Evolutionary conservation across 2,113 vertebrate species (phyloP), one percentile per base, ranked within the genome.

Genomic region (Eidolon helvum): DNA sequence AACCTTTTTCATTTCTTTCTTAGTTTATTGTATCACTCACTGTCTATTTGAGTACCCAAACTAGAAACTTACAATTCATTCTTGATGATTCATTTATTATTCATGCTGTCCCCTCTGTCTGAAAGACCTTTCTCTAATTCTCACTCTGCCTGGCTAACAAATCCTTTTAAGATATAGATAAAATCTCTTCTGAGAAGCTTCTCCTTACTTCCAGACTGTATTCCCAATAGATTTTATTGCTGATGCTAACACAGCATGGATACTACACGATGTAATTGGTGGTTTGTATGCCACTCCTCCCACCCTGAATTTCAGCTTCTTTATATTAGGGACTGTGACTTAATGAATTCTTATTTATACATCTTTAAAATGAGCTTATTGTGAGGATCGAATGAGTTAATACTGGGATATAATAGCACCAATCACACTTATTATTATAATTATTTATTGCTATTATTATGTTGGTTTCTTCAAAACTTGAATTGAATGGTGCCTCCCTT

Each of bases 301-400:
- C 21, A 1, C 11, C 18, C 33, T 84, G 61, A 5, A 88, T 61
- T 93, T 94, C 77, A 82, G 48, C 71, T 91, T 71, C 33, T 88
- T 92, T 79, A 57, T 88, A 45, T 85, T 71, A 75, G 14, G 59
- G 30, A 78, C 21, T n/a, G 38, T 91, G 19, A 80, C 28, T 87
- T 94, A 10, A 43, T 92, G 12, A 74, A 35, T 77, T 90, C 53
- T 72, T 85, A 84, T 66, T 85, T 61, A 43, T 91, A 65, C 66
- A 94, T 89, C 19, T 95, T 50, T 80, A 80, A 71, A 90, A 43
- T 88, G 14, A 88, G 68, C 35, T 85, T 89, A 33, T 50, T 95
- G 4, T 84, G 48, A 91, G 40, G n/a, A 90, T 74, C 82, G 71
- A 91, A 71, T 85, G 30, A 48, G 28, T 10, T 82, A 65, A 57